These are phyloP conservation scores for Lophius americanus DNA, from an alignment of 2,797 vertebrate species.

Conservation along the genomic window DNA sequence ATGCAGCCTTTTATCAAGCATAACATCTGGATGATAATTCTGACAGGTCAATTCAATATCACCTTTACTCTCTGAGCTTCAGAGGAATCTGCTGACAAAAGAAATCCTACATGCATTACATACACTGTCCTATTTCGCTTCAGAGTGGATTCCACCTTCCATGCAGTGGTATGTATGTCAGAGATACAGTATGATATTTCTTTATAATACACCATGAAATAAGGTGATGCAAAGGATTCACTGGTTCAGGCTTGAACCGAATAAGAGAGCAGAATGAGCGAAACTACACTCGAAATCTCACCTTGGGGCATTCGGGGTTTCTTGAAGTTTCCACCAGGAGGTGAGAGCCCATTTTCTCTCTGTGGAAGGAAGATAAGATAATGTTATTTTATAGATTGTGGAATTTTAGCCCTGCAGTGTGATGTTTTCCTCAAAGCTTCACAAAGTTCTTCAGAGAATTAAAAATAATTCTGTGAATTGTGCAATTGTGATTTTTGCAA, in stretches of 20 bases:
- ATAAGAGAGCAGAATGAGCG: slow-evolving; percentile 25
- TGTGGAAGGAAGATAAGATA: slow-evolving; percentile 64
- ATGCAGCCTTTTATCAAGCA: slow-evolving; percentile 24
- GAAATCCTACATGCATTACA: slow-evolving; percentile 8
- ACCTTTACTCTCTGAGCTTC: slow-evolving; percentile 15
- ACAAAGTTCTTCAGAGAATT: slow-evolving; percentile 2
- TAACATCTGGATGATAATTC: slow-evolving; percentile 11
- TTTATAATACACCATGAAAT: slow-evolving; percentile 30
- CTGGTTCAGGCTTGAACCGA: slow-evolving; percentile 13
- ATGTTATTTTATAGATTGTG: slow-evolving; percentile 37
- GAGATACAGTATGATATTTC: slow-evolving; percentile 23
- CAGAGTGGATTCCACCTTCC: slow-evolving; percentile 2
- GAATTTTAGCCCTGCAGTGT: slow-evolving; percentile 6
- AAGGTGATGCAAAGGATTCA: neutral
- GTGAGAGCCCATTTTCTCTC: slow-evolving; percentile 94
- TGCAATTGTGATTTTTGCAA: too few species aligned
- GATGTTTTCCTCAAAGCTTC: slow-evolving; percentile 14
- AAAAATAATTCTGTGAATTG: neutral
- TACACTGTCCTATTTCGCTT: slow-evolving; percentile 15
- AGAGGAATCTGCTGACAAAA: slow-evolving; percentile 19
- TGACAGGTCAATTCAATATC: slow-evolving; percentile 31
- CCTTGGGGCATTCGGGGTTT: slow-evolving; percentile 92
- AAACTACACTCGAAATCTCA: slow-evolving; percentile 71
- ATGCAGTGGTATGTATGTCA: slow-evolving; percentile 12
- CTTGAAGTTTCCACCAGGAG: slow-evolving; percentile 95